A percentile compares a stretch with the other conserved stretches of the same genome.
Evolutionary conservation across 2,113 vertebrate genomes (phyloP).

Genomic region (Tursiops truncatus): DNA sequence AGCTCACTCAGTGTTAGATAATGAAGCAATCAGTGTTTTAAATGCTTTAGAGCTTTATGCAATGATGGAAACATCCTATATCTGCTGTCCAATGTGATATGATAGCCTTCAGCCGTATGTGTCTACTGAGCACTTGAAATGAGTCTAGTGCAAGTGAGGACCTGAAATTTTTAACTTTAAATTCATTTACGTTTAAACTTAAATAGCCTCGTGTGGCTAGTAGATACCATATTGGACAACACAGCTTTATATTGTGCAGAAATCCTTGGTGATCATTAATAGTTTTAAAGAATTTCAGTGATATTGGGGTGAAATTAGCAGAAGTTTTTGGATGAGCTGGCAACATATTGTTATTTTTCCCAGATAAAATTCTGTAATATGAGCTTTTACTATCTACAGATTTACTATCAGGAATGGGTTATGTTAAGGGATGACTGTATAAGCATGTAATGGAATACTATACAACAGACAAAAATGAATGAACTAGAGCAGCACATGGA

Average conservation of each 20-base stretch:
- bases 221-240: neutral
- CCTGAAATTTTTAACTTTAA: neutral
- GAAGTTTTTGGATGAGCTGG: neutral
- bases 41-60: neutral
- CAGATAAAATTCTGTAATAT: neutral
- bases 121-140: neutral
- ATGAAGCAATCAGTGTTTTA: neutral
- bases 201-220: neutral
- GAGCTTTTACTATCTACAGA: neutral
- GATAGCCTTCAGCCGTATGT: neutral
- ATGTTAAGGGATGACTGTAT: neutral
- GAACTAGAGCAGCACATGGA: neutral
- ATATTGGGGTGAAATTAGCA: neutral
- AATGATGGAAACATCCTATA: neutral
- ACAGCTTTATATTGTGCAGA: neutral
- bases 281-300: constrained; percentile 26
- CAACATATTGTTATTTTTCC: neutral
- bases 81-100: neutral
- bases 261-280: neutral
- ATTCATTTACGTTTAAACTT: neutral
- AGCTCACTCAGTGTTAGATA: neutral
- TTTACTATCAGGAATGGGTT: neutral
- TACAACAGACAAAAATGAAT: neutral
- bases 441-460: neutral
- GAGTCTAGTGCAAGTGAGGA: neutral